These are phyloP conservation scores for Pagrus major DNA, from an alignment of 2,113 vertebrate species.

Conservation along the genomic window DNA sequence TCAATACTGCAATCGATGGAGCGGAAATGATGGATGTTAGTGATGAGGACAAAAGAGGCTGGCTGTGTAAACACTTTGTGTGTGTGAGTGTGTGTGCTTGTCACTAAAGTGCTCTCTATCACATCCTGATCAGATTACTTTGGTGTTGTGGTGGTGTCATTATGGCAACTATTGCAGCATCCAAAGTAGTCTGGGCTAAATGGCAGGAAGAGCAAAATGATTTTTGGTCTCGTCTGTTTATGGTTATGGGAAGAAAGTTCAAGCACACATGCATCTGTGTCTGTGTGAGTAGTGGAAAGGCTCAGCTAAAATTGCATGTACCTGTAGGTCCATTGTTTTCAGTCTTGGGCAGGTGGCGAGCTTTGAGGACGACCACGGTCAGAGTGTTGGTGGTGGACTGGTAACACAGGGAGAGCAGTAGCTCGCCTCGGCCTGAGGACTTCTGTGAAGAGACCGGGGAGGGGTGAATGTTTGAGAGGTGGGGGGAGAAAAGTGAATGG, in stretches of 20 bases:
- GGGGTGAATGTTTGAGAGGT: background rate
- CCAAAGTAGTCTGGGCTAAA: constrained; percentile 34
- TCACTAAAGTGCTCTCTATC: constrained; percentile 62
- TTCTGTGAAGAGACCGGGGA: constrained; percentile 81
- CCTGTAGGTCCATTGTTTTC: constrained; percentile 93
- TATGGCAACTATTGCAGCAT: constrained; percentile 41
- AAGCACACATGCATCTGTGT: background rate
- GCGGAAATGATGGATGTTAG: constrained; percentile 62
- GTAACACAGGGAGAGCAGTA: constrained; percentile 97
- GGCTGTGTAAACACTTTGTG: constrained; percentile 53
- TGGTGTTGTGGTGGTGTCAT: constrained; percentile 41
- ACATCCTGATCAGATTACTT: constrained; percentile 64
- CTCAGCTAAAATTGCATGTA: constrained; percentile 37
- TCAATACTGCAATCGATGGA: constrained; percentile 68
- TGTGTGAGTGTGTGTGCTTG: constrained; percentile 21
- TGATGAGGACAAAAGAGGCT: constrained; percentile 47
- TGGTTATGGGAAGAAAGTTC: background rate
- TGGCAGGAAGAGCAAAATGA: constrained; percentile 22
- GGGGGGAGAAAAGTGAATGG: too few relatives aligned
- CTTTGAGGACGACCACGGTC: constrained; percentile 98
- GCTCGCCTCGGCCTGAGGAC: constrained; percentile 92
- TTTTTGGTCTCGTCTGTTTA: constrained; percentile 3
- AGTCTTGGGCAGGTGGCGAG: constrained; percentile 93
- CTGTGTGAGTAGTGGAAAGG: background rate
- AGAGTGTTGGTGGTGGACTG: constrained; percentile 97